These are phyloP conservation scores for Aphaenogaster floridana DNA, from an alignment of 1,140 invertebrate genomes.

Conservation along the genomic window DNA sequence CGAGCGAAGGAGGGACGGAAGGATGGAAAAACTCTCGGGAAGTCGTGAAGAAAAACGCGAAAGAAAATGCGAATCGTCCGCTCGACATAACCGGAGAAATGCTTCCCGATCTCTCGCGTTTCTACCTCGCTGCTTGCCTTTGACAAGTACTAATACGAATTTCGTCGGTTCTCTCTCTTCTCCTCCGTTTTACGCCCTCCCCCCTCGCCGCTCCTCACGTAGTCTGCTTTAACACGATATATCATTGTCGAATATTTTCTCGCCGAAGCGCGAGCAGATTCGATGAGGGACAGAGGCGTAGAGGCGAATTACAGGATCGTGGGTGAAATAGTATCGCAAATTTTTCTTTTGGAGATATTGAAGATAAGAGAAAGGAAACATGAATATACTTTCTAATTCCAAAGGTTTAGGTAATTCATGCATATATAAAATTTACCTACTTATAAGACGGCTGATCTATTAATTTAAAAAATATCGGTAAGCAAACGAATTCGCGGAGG, in stretches of 20 bases:
- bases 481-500: not conserved
- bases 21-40: slow-evolving; percentile 31
- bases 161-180: slow-evolving; percentile 20
- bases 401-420: too few relatives aligned
- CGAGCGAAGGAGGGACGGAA: not conserved
- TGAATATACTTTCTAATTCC: not conserved
- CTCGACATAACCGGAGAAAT: slow-evolving; percentile 54
- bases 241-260: slow-evolving; percentile 61
- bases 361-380: too few relatives aligned
- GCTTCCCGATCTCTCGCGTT: slow-evolving; percentile 50
- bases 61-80: slow-evolving; percentile 68
- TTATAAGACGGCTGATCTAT: not conserved
- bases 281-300: slow-evolving; percentile 16
- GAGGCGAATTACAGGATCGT: not conserved
- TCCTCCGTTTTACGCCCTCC: not conserved
- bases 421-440: not conserved
- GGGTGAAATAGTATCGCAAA: not conserved
- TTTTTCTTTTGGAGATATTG: not conserved
- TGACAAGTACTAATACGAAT: slow-evolving; percentile 73
- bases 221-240: slow-evolving; percentile 50
- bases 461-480: not conserved
- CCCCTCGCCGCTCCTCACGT: too few relatives aligned
- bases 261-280: slow-evolving; percentile 20
- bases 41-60: slow-evolving; percentile 56
- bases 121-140: slow-evolving; percentile 60